Percentiles rank a stretch among this genome's conserved stretches.
phyloP scores from a whole-genome alignment of 64 coral and sea anemone genomes.

The Stichodactyla helianthus region DNA sequence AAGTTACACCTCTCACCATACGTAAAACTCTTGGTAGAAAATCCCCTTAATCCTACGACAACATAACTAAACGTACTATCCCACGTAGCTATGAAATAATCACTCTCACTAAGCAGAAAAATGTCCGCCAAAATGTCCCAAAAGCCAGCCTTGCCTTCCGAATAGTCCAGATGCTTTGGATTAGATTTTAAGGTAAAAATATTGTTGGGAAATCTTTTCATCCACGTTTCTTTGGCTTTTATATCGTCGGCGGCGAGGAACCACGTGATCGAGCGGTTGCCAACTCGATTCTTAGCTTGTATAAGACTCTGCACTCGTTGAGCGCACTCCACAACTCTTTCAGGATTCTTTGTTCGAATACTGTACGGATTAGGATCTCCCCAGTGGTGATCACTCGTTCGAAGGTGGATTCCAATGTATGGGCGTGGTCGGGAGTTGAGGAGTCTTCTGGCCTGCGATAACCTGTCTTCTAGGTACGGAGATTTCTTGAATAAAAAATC shows the following conservation, averaged over 20 bases:
- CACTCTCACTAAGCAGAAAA: slow-evolving; percentile 14
- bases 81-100: slow-evolving; percentile 8
- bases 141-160: background rate
- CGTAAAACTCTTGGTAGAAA: background rate
- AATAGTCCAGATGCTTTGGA: slow-evolving; percentile 4
- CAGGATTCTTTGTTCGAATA: slow-evolving; percentile 3
- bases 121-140: slow-evolving; percentile 4
- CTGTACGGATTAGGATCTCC: background rate
- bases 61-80: slow-evolving; percentile 19
- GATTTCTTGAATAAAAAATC: slow-evolving; percentile 29
- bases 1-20: slow-evolving; percentile 16
- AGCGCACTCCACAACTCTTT: slow-evolving; percentile 5
- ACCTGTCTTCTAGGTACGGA: background rate
- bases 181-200: background rate
- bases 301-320: background rate
- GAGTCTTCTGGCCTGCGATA: background rate
- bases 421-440: background rate
- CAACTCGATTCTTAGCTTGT: background rate
- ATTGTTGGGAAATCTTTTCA: background rate
- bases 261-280: background rate
- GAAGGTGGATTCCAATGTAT: slow-evolving; percentile 31
- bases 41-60: background rate
- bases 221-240: background rate
- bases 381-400: slow-evolving; percentile 44
- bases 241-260: slow-evolving; percentile 27